Conservation (phyloP, 2,113 vertebrate species). For the Thamnaconus septentrionalis region DNA sequence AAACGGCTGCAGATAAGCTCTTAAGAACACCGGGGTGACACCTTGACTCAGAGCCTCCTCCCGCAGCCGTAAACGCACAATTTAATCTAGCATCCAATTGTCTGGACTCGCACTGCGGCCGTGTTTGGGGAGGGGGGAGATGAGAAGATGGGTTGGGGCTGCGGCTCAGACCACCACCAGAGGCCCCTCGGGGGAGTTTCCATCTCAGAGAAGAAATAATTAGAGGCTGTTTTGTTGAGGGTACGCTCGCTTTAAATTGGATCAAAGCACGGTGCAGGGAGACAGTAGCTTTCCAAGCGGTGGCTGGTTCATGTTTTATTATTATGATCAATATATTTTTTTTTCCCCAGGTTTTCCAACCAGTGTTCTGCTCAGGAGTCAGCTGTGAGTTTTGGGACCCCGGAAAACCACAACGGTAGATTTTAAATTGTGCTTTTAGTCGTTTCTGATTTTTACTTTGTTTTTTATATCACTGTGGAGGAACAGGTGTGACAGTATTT, state of each 20-base stretch:
- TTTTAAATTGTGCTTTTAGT: neutral
- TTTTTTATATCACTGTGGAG: too few relatives aligned
- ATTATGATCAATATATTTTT: slow-evolving; percentile 1
- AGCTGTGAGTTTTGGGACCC: slow-evolving; percentile 5
- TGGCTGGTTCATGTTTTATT: neutral
- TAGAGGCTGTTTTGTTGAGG: slow-evolving; percentile 60
- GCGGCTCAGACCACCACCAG: slow-evolving; percentile 44
- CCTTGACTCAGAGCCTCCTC: slow-evolving; percentile 15
- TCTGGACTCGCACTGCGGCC: slow-evolving; percentile 31
- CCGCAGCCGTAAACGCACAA: slow-evolving; percentile 19
- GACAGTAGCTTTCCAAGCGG: neutral
- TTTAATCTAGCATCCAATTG: slow-evolving; percentile 35
- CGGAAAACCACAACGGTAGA: neutral
- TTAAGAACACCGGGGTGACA: slow-evolving; percentile 4
- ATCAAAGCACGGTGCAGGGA: slow-evolving; percentile 42
- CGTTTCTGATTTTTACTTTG: too few relatives aligned
- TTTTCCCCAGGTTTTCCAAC: slow-evolving; percentile 21
- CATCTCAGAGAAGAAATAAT: slow-evolving; percentile 64
- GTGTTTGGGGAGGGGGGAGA: slow-evolving; percentile 21
- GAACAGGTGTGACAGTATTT: too few relatives aligned
- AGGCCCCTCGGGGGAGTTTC: slow-evolving; percentile 45
- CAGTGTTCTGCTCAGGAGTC: slow-evolving; percentile 14
- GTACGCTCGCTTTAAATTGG: slow-evolving; percentile 50
- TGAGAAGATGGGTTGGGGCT: slow-evolving; percentile 56
- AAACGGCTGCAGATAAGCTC: slow-evolving; percentile 16